Evolutionary conservation across 2,888 invertebrate species (phyloP), one percentile per base, ranked within the genome.

Genomic region (Cataglyphis livida): DNA sequence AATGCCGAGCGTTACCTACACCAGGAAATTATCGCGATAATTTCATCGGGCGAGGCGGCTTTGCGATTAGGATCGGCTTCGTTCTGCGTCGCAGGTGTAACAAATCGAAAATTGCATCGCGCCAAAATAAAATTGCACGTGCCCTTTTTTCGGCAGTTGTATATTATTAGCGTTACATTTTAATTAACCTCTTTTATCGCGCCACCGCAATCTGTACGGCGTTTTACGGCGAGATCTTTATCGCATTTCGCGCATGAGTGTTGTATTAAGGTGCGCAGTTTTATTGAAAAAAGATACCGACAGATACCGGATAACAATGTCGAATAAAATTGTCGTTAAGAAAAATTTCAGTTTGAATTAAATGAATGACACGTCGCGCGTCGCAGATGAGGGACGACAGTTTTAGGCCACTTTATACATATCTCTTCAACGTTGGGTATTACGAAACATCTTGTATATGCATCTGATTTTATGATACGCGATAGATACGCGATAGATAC

Each of bases 1-100:
- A 76, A 76, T 65, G 25, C 66, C 75, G 66, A 54, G 66, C 75
- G 75, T 32, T 70, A 61, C 15, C 76, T 79, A 5, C 12, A 25
- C 70, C 59, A 79, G 70, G 78, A 79, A 79, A 79, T 79, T 75
- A 73, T 81, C 81, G 75, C 75, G 73, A 81, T 64, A 81, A 75
- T 81, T 74, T 81, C 73, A 64, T 64, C 75, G 75, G 64, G 28
- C 51, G 73, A 62, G 74, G 51, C 59, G 61, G 35, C 28, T 28
- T 28, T 38, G 71, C 81, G 81, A 75, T 75, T 81, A 74, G 64
- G 75, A 81, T 75, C 81, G 75, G 41, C 51, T 38, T 12, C 51
- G 54, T 35, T 25, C 18, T 15, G 59, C 70, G 70, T 44, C 35
- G 68, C 78, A 70, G 78, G 70, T 70, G 78, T 70, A 70, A 59